These are phyloP conservation scores for Danionella cerebrum DNA, from an alignment of 2,113 vertebrate species.

Conservation along the genomic window DNA sequence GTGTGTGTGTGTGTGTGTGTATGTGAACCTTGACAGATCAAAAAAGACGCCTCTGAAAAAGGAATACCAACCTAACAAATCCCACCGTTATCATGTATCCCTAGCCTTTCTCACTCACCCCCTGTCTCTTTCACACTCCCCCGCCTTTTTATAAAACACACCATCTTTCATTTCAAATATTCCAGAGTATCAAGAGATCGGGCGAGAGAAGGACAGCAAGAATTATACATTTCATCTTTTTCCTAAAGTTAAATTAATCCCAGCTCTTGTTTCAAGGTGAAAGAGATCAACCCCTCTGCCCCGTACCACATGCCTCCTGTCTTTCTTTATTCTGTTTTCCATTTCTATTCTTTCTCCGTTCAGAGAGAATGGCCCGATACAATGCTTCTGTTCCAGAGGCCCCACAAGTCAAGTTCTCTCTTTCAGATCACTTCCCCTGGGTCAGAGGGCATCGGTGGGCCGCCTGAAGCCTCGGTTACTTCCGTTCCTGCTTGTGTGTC, in stretches of 20 bases:
- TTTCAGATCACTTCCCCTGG: conserved; percentile 67
- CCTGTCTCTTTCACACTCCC: neutral
- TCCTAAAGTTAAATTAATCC: too few relatives aligned
- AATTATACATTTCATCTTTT: too few relatives aligned
- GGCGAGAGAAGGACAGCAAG: too few relatives aligned
- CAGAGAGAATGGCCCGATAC: conserved; percentile 51
- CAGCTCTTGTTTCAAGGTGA: neutral
- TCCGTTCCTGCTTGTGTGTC: conserved; percentile 32
- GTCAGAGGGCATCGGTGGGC: conserved; percentile 62
- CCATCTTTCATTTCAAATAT: conserved; percentile 33
- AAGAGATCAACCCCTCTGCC: conserved; percentile 9
- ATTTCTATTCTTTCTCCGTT: conserved; percentile 49
- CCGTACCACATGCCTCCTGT: conserved; percentile 5
- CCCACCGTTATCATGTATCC: conserved; percentile 16
- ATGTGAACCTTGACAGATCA: conserved; percentile 29
- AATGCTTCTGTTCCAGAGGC: conserved; percentile 55
- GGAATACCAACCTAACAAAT: neutral
- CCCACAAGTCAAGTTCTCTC: conserved; percentile 69
- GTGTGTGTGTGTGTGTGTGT: conserved; percentile 29
- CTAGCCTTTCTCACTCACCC: neutral
- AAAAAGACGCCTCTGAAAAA: conserved; percentile 27
- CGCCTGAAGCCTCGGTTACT: conserved; percentile 42
- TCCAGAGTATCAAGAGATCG: neutral
- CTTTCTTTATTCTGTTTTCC: neutral
- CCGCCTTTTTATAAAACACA: neutral